Evolutionary conservation across 2,888 invertebrate genomes (phyloP), one percentile per base, ranked within the genome.

Genomic region (Heliconius ismenius): DNA sequence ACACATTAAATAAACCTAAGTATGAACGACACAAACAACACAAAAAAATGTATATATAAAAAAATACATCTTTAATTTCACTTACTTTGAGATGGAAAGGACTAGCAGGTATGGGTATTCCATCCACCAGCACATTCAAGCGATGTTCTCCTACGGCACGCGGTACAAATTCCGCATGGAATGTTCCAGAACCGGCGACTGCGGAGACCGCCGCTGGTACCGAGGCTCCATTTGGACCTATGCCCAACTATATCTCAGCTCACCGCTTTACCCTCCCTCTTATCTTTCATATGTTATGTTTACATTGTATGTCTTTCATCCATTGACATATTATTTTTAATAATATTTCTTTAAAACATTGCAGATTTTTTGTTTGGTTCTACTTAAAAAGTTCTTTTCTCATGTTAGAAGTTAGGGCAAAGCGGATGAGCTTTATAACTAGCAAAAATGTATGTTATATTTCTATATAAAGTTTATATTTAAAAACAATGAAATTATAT

Each of bases 211-310:
- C 97, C 82, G 98, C 98, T 78, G 98, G 97, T 84, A 98, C 97
- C 80, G 97, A 96, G 91, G 98, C 97, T 86, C 98, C 98, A 89
- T 97, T 97, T 84, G 98, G 98, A 95, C 98, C 98, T 98, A 95
- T 88, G 86, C 81, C 86, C 85, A 83, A 84, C 81, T 85, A 86
- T 82, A 83, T 83, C 89, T 92, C 91, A 92, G 91, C 91, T 90
- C 89, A 85, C 90, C 91, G 89, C 91, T 89, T 86, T 89, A 91
- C 92, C 91, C 91, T 76, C 81, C 83, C 26, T 28, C n/a, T 43
- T 73, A 60, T 60, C 9, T 73, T 62, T 62, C 7, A 24, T 43
- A 26, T 36, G 9, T 24, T 60, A 73, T 73, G 36, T 21, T 43
- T 62, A 26, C 21, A 26, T 39, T 62, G 39, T 63, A 43, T 54